phyloP scores from a whole-genome alignment of 2,888 invertebrate species.

The Coecobrya sp. region DNA sequence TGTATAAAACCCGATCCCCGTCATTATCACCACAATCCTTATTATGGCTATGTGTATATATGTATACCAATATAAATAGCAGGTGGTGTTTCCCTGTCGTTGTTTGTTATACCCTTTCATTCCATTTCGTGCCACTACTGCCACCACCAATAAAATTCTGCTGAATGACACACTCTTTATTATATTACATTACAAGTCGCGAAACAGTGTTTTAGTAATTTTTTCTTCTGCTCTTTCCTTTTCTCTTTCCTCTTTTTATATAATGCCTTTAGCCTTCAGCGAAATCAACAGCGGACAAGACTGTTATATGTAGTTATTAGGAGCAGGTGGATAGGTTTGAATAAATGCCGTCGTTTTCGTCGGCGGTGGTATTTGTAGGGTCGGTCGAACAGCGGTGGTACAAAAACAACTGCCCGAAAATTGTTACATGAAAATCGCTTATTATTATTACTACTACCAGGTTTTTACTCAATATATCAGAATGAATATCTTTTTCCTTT shows the following conservation, averaged over 20 bases:
- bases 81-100: conserved; percentile 47
- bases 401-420: conserved; percentile 20
- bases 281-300: conserved; percentile 52
- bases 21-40: conserved; percentile 36
- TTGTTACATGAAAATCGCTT: conserved; percentile 27
- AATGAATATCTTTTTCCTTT: background rate
- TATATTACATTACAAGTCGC: conserved; percentile 55
- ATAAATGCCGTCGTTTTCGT: background rate
- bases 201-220: conserved; percentile 49
- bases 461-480: background rate
- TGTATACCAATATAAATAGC: conserved; percentile 32
- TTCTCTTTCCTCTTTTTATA: background rate
- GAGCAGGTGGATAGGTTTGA: conserved; percentile 10
- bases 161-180: conserved; percentile 41
- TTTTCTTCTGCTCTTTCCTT: background rate
- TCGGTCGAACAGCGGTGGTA: background rate
- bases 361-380: conserved; percentile 51
- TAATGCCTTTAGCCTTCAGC: conserved; percentile 37
- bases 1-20: conserved; percentile 56
- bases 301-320: conserved; percentile 46
- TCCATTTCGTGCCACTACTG: conserved; percentile 32
- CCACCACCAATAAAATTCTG: conserved; percentile 60
- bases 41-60: background rate
- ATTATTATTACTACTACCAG: conserved; percentile 5
- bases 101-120: conserved; percentile 9